Evolutionary conservation across 1,140 invertebrate species (phyloP), one percentile per base, ranked within the genome.

Genomic region (Aphelenchoides avenae): DNA sequence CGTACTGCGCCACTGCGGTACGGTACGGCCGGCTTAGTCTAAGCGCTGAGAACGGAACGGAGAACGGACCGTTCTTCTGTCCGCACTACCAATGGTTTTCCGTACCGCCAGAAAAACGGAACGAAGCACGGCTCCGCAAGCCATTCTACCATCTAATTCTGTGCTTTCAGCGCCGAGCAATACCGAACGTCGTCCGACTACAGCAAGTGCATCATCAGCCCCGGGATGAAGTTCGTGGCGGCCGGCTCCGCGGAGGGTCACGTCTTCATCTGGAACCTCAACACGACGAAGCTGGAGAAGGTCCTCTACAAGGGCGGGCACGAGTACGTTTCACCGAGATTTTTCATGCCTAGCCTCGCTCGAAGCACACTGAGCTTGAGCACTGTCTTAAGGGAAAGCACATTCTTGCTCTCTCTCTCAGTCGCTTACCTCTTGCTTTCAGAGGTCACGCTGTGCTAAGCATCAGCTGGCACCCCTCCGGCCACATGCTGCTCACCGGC

Each of bases 121-220:
- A n/a, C n/a, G n/a, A n/a, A n/a, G n/a, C n/a, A n/a, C n/a, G n/a
- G n/a, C n/a, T n/a, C n/a, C n/a, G 5, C 18, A 13, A 3, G 26
- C 11, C 20, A 13, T n/a, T 46, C 50, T 52, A 46, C 3, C 20
- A 18, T 26, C 27, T 27, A 40, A 46, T 13, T 29, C 13, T 52
- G n/a, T 3, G 22, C 20, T 40, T 60, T 44, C 49, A 93, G 90
- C 78, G 87, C 87, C 73, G 91, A 95, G 66, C 86, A 86, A 30
- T 95, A 96, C 79, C 90, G 90, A 82, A 87, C 95, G 47, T 88
- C 88, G 30, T 91, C 87, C 80, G 93, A 97, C 81, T 95, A 87
- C 84, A 84, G 88, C 20, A 83, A 91, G 72, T 90, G 90, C 11
- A 85, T 86, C 34, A 95, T 96, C 77, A 93, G 90, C 71, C 88